Evolutionary conservation across 2,888 invertebrate genomes (phyloP).

Genomic region (Dolomedes plantarius): DNA sequence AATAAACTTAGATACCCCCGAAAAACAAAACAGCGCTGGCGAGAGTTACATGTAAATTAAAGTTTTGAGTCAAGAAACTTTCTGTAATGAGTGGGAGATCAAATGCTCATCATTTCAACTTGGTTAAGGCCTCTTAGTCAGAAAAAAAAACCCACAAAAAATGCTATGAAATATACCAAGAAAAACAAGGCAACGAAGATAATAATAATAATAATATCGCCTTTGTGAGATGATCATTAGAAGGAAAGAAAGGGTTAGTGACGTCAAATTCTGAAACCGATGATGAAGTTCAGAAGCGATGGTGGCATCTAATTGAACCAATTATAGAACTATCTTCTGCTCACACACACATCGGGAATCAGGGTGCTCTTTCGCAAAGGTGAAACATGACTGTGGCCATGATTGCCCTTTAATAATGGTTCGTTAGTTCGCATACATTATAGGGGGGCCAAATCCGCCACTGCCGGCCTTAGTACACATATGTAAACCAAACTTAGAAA

Average conservation of each 20-base stretch:
- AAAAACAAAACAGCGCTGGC: background rate
- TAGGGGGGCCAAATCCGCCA: no score
- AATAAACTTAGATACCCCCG: slow-evolving; percentile 21
- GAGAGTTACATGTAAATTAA: slow-evolving; percentile 65
- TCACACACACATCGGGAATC: slow-evolving; percentile 61
- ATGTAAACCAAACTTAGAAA: no score
- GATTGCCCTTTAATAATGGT: slow-evolving; percentile 70
- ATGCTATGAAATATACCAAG: no score
- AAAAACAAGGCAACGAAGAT: background rate
- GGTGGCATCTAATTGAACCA: slow-evolving; percentile 71
- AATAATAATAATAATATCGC: slow-evolving; percentile 67
- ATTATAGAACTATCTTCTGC: slow-evolving; percentile 69
- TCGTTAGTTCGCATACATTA: slow-evolving; percentile 71
- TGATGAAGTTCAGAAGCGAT: slow-evolving; percentile 70
- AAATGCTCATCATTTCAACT: slow-evolving; percentile 36
- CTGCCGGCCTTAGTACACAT: no score
- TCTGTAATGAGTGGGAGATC: slow-evolving; percentile 40
- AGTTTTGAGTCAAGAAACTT: slow-evolving; percentile 57
- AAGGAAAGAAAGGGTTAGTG: slow-evolving; percentile 62
- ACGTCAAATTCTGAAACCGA: slow-evolving; percentile 56
- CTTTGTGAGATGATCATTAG: slow-evolving; percentile 61
- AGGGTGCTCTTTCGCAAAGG: slow-evolving; percentile 59
- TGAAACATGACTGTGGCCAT: slow-evolving; percentile 61
- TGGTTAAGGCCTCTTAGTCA: slow-evolving; percentile 25
- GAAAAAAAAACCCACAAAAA: no score